phyloP scores from a whole-genome alignment of 2,888 invertebrate species.

The Carterocephalus palaemon region DNA sequence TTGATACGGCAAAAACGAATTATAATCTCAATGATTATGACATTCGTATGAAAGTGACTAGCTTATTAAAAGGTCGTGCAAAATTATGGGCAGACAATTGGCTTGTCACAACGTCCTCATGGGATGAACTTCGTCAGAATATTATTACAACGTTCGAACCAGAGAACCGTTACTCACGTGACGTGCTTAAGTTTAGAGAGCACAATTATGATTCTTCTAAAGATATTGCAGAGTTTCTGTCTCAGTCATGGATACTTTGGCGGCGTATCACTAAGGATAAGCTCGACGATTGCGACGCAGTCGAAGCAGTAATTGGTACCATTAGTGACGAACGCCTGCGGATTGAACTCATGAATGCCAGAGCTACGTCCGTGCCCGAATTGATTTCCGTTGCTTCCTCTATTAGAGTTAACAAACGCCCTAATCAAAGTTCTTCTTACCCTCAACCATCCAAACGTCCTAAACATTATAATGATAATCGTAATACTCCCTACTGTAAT shows the following conservation, averaged over 20 bases:
- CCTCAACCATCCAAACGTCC: slow-evolving; percentile 2
- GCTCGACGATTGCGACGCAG: slow-evolving; percentile 30
- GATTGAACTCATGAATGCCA: slow-evolving; percentile 26
- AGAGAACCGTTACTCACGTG: slow-evolving; percentile 24
- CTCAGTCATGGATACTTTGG: slow-evolving; percentile 28
- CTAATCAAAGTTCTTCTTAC: neutral
- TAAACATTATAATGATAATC: neutral
- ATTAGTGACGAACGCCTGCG: slow-evolving; percentile 35
- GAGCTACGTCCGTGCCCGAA: slow-evolving; percentile 22
- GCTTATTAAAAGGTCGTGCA: slow-evolving; percentile 22
- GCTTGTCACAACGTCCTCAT: slow-evolving; percentile 27
- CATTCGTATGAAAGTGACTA: slow-evolving; percentile 17
- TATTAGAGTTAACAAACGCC: slow-evolving; percentile 10
- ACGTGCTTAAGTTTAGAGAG: slow-evolving; percentile 24
- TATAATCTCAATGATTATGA: slow-evolving; percentile 26
- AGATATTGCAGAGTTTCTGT: slow-evolving; percentile 27
- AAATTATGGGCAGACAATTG: slow-evolving; percentile 27
- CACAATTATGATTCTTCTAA: slow-evolving; percentile 22
- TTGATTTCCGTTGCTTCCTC: slow-evolving; percentile 23
- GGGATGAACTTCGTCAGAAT: slow-evolving; percentile 26
- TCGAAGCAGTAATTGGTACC: slow-evolving; percentile 38
- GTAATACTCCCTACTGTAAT: neutral
- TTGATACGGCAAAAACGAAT: slow-evolving; percentile 6
- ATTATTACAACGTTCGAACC: slow-evolving; percentile 28
- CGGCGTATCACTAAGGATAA: slow-evolving; percentile 35